A percentile compares a stretch with the other conserved stretches of the same genome.
phyloP scores from a whole-genome alignment of 1,140 invertebrate species.

The Danaus melanippus region DNA sequence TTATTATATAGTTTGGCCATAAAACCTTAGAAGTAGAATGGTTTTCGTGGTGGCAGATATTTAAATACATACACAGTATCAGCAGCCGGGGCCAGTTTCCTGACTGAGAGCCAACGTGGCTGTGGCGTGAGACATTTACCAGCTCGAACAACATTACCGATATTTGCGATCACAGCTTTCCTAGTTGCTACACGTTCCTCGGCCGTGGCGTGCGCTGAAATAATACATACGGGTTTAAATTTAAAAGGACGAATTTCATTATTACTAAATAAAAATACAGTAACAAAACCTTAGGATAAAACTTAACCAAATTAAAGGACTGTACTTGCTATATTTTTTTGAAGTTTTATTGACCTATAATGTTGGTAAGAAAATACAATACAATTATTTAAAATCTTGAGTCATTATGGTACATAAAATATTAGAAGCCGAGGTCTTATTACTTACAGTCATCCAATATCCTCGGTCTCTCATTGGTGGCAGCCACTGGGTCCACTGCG shows the following conservation, averaged over 20 bases:
- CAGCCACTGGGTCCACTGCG: constrained; percentile 43
- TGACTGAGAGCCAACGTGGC: constrained; percentile 52
- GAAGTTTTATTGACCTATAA: too few relatives aligned
- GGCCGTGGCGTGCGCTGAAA: constrained; percentile 36
- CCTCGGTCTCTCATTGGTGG: constrained; percentile 50
- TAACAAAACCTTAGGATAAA: too few relatives aligned
- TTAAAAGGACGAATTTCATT: too few relatives aligned
- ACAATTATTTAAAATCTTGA: too few relatives aligned
- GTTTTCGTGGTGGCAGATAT: background rate
- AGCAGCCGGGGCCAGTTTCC: constrained; percentile 52
- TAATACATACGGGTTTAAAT: too few relatives aligned
- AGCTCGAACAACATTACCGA: constrained; percentile 26
- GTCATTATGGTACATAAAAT: too few relatives aligned
- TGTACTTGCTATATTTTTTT: too few relatives aligned
- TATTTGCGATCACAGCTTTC: constrained; percentile 30
- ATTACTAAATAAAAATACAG: too few relatives aligned
- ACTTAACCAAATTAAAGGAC: too few relatives aligned
- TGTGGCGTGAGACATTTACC: constrained; percentile 49
- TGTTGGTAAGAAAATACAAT: too few relatives aligned
- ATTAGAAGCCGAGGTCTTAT: background rate
- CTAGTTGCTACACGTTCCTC: constrained; percentile 28
- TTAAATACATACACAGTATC: constrained; percentile 46
- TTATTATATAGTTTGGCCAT: background rate
- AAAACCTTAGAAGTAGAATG: too few relatives aligned
- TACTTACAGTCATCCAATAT: constrained; percentile 51